phyloP scores from a whole-genome alignment of 2,797 vertebrate genomes.

The Rhodeus uyekii region DNA sequence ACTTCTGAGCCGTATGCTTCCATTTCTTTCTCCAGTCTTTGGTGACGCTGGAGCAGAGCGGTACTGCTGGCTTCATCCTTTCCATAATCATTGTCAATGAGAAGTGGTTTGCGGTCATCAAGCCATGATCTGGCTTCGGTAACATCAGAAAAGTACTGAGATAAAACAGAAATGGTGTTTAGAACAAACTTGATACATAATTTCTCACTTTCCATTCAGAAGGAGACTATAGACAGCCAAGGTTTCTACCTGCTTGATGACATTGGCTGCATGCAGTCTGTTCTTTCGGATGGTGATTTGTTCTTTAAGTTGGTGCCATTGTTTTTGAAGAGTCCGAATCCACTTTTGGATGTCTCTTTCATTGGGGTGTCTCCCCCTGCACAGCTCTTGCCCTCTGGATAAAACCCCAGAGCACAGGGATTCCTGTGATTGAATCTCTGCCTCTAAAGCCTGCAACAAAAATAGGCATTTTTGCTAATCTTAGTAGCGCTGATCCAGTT shows the following conservation, averaged over 20 bases:
- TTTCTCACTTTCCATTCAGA: neutral
- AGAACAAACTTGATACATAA: neutral
- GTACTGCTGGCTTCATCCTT: constrained; percentile 77
- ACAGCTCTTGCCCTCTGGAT: constrained; percentile 76
- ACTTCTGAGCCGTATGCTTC: constrained; percentile 77
- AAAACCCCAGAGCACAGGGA: constrained; percentile 73
- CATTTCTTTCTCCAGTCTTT: constrained; percentile 78
- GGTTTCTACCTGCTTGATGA: constrained; percentile 78
- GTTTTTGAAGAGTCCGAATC: constrained; percentile 74
- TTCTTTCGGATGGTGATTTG: constrained; percentile 65
- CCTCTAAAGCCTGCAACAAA: constrained; percentile 78
- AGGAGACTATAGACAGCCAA: neutral
- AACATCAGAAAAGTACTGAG: constrained; percentile 84
- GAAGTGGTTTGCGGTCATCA: constrained; percentile 74
- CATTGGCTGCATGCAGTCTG: constrained; percentile 76
- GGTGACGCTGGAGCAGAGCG: constrained; percentile 79
- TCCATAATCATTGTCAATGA: constrained; percentile 78
- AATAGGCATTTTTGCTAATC: neutral
- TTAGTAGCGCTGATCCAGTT: neutral
- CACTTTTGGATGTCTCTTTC: constrained; percentile 74
- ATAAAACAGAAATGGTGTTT: neutral
- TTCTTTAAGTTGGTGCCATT: constrained; percentile 80
- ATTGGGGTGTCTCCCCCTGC: constrained; percentile 62
- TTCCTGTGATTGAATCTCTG: constrained; percentile 79
- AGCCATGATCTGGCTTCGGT: constrained; percentile 83